Conservation (phyloP, 2,113 vertebrate species). For the Rissa tridactyla region DNA sequence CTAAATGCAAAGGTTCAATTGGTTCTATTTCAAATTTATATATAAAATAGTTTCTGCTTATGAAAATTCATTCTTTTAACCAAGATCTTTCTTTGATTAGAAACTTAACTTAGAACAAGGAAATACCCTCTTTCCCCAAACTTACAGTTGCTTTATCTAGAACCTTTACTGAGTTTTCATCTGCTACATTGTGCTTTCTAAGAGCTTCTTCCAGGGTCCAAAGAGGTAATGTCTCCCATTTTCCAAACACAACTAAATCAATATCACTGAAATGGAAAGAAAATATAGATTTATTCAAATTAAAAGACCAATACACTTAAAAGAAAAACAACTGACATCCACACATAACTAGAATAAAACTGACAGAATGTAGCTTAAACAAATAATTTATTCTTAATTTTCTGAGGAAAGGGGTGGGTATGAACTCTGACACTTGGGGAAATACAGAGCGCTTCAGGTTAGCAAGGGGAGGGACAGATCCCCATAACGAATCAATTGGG, state of each 20-base stretch:
- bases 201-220: slow-evolving; percentile 97
- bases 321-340: neutral
- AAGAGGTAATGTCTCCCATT: slow-evolving; percentile 94
- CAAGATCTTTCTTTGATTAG: neutral
- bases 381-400: neutral
- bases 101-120: neutral
- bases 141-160: slow-evolving; percentile 97
- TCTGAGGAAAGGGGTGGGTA: neutral
- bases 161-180: slow-evolving; percentile 95
- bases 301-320: neutral
- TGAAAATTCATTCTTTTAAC: neutral
- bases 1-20: neutral
- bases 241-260: slow-evolving; percentile 96
- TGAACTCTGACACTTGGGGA: neutral
- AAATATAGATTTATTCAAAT: neutral
- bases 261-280: slow-evolving; percentile 84
- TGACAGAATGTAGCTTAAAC: neutral
- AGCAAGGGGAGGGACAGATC: neutral
- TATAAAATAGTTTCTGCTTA: neutral
- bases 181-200: slow-evolving; percentile 91
- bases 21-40: neutral
- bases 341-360: neutral
- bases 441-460: neutral
- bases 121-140: slow-evolving; percentile 10
- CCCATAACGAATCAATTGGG: neutral